Conservation (phyloP, 2,888 invertebrate genomes). For the Microplitis deprimator region DNA sequence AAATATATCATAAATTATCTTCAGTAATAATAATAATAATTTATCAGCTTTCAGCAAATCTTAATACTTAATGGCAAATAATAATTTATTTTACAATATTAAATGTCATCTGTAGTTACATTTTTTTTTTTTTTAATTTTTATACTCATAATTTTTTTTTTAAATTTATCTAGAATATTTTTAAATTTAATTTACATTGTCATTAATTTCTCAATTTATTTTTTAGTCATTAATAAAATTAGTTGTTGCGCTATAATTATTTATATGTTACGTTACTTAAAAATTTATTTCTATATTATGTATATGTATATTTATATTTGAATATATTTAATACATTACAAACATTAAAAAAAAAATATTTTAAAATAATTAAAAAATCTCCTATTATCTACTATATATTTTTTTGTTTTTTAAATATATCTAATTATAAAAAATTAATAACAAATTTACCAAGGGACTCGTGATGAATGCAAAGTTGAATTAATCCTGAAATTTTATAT, state of each 20-base stretch:
- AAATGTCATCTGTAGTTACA: too few relatives aligned
- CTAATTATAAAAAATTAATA: not conserved
- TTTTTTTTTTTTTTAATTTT: too few relatives aligned
- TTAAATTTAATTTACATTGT: not conserved
- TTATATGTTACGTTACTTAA: not conserved
- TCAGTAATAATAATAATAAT: not conserved
- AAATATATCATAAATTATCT: not conserved
- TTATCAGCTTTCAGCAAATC: not conserved
- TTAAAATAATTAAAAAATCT: not conserved
- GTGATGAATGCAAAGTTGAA: slow-evolving; percentile 55
- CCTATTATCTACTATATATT: not conserved
- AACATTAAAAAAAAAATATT: not conserved
- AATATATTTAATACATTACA: not conserved
- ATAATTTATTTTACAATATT: not conserved
- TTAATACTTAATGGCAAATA: not conserved
- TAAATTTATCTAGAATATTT: not conserved
- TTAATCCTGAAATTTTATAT: slow-evolving; percentile 50
- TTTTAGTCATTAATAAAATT: not conserved
- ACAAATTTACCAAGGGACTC: slow-evolving; percentile 59
- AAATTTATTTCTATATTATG: not conserved
- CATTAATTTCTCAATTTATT: not conserved
- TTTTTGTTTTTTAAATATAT: not conserved
- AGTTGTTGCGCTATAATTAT: not conserved
- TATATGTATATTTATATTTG: not conserved
- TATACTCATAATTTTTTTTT: not conserved